phyloP scores from a whole-genome alignment of 2,797 vertebrate genomes.

The Brachyalestes nurse region DNA sequence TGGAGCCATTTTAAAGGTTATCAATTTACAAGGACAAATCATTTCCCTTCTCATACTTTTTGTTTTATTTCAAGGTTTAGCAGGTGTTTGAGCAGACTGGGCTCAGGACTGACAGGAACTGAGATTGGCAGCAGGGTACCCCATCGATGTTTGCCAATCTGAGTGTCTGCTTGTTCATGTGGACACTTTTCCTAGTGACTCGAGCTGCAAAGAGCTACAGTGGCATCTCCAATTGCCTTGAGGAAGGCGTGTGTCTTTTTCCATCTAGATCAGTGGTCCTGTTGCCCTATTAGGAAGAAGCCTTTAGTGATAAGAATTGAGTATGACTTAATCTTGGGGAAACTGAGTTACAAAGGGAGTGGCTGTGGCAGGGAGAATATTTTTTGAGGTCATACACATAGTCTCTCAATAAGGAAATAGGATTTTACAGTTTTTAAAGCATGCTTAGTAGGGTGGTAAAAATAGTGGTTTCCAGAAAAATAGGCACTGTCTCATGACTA shows the following conservation, averaged over 20 bases:
- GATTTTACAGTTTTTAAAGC: background rate
- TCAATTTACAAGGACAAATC: no score
- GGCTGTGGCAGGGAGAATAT: background rate
- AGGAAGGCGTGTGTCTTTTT: background rate
- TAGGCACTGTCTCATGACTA: background rate
- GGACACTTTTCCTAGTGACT: background rate
- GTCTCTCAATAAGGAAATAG: background rate
- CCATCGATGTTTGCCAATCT: background rate
- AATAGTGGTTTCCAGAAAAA: background rate
- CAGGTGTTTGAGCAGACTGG: no score
- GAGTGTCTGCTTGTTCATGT: background rate
- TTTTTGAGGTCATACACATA: background rate
- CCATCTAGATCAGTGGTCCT: background rate
- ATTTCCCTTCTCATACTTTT: no score
- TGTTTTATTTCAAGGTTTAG: no score
- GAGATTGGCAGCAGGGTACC: background rate
- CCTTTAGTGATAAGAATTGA: background rate
- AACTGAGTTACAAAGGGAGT: conserved; percentile 1
- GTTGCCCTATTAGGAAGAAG: background rate
- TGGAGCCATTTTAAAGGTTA: background rate
- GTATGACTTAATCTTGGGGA: background rate
- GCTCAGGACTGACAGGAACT: background rate
- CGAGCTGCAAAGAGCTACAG: background rate
- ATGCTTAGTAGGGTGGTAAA: background rate
- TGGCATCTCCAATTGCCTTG: background rate